phyloP scores from a whole-genome alignment of 2,888 invertebrate genomes.

The Muschampia plurimacula region DNA sequence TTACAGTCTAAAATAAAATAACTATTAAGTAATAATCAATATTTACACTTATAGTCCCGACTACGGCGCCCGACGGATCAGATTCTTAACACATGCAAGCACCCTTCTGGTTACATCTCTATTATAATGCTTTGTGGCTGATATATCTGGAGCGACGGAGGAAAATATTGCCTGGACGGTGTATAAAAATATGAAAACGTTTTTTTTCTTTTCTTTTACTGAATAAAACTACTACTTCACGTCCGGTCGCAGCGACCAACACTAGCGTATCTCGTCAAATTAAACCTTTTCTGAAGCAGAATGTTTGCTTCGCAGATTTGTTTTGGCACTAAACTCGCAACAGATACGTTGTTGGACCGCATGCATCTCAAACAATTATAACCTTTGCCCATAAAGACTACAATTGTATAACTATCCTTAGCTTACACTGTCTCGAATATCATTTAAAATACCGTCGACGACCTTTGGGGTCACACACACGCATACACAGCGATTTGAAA shows the following conservation, averaged over 20 bases:
- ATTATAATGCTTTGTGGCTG: conserved; percentile 33
- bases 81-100: conserved; percentile 52
- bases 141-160: conserved; percentile 36
- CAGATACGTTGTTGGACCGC: conserved; percentile 7
- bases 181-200: conserved; percentile 41
- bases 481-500: conserved; percentile 23
- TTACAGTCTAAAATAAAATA: conserved; percentile 80
- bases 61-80: conserved; percentile 55
- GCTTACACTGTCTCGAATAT: conserved; percentile 24
- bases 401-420: conserved; percentile 41
- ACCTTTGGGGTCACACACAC: conserved; percentile 20
- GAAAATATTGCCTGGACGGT: conserved; percentile 46
- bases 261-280: not conserved
- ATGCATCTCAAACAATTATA: conserved; percentile 39
- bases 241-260: conserved; percentile 16
- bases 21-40: conserved; percentile 82
- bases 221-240: conserved; percentile 13
- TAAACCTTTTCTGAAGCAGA: conserved; percentile 1
- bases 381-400: conserved; percentile 44
- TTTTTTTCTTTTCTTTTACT: conserved; percentile 10
- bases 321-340: conserved; percentile 24
- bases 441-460: conserved; percentile 22
- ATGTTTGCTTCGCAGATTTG: conserved; percentile 4
- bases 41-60: conserved; percentile 72
- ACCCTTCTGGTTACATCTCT: conserved; percentile 50